Base-by-base conservation (phyloP, 2,888 invertebrate species). In the Eristalis tenax region DNA sequence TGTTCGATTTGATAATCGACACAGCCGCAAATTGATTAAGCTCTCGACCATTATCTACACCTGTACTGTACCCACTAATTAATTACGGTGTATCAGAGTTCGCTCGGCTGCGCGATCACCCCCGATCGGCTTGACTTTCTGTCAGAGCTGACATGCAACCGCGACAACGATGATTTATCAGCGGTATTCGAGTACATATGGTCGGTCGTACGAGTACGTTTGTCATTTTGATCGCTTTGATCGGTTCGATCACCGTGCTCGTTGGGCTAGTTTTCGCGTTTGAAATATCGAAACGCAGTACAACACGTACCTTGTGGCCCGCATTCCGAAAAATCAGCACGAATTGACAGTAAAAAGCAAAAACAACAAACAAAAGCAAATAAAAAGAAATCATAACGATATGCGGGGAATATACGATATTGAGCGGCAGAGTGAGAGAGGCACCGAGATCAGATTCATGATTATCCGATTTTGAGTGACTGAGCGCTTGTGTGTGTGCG, bases 1-100 rank as follows among this genome's bases (percentile, higher is more conserved):
- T 13, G 15, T 70, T 75, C 22, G 50, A 65, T 70, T 66, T 71
- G 70, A 80, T 80, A 75, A 80, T 84, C 80, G 84, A 83, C 70
- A 75, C 69, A 32, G 28, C 40, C 35, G n/a, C 2, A 75, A 76
- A 80, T 75, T 84, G 75, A 84, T 84, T 75, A 78, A 65, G 26
- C 64, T 66, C 61, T 32, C 8, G 22, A 8, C 43, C 22, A n/a
- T 32, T 74, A 61, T 68, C 59, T 50, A 50, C 50, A 50, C 50
- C 50, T 50, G 50, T 50, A 50, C 50, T 5, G 59, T 57, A 1
- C 15, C 32, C 61, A 38, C 61, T 68, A 78, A 78, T 78, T 78
- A 70, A 65, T 64, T 70, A 64, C 64, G 13, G 28, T 70, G 68
- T 69, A 61, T 69, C 50, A 50, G 50, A 50, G 50, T 50, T 50